phyloP scores from a whole-genome alignment of 2,888 invertebrate species.

The Arrhopalites spinosus region DNA sequence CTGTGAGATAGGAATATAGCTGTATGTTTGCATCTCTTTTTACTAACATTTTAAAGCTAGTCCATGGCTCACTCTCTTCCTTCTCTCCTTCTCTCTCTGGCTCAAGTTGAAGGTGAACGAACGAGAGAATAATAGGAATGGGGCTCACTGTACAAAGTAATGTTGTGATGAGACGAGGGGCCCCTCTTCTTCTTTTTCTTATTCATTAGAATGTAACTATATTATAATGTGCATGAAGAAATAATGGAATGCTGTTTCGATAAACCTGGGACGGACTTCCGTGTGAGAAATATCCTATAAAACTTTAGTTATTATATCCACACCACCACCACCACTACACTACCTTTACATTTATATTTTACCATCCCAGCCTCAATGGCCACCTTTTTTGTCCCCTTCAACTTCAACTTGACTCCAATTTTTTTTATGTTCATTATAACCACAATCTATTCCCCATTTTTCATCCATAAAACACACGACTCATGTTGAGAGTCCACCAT shows the following conservation, averaged over 20 bases:
- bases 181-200: background rate
- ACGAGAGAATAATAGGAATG: constrained; percentile 15
- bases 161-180: background rate
- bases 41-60: too few relatives aligned
- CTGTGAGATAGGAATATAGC: background rate
- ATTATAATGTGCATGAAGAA: constrained; percentile 31
- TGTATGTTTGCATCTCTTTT: too few relatives aligned
- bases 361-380: background rate
- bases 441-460: too few relatives aligned
- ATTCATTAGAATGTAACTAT: constrained; percentile 25
- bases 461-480: too few relatives aligned
- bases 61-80: too few relatives aligned
- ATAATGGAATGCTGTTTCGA: constrained; percentile 34
- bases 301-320: constrained; percentile 12
- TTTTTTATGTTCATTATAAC: too few relatives aligned
- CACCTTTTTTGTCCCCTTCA: background rate
- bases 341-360: too few relatives aligned
- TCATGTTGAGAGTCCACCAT: too few relatives aligned
- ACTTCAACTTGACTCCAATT: background rate
- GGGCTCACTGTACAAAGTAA: background rate
- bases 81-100: too few relatives aligned
- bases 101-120: constrained; percentile 17
- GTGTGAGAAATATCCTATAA: constrained; percentile 36
- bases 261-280: constrained; percentile 39
- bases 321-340: background rate